A percentile compares a stretch with the other conserved stretches of the same genome.
phyloP scores from a whole-genome alignment of 2,797 vertebrate species.

The Chelon auratus region DNA sequence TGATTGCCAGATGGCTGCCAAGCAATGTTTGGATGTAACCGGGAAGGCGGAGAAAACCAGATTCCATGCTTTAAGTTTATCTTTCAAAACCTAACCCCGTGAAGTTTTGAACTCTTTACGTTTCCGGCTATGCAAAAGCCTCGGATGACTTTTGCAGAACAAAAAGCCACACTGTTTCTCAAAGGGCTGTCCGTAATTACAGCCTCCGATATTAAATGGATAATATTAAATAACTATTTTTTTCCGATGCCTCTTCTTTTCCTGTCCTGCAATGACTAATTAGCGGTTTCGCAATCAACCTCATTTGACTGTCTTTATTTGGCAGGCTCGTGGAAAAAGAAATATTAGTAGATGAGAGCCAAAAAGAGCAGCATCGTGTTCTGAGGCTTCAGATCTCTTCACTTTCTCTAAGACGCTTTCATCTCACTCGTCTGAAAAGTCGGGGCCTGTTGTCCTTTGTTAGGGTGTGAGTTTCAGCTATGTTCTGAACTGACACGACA shows the following conservation, averaged over 20 bases:
- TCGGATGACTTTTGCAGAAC: constrained; percentile 20
- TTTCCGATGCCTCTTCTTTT: neutral
- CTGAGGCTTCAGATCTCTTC: constrained; percentile 57
- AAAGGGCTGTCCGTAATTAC: neutral
- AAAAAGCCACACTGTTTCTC: constrained; percentile 13
- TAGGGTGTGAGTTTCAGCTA: constrained; percentile 76
- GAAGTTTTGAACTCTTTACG: constrained; percentile 40
- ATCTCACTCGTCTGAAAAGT: constrained; percentile 65
- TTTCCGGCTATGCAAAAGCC: constrained; percentile 1
- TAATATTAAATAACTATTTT: neutral
- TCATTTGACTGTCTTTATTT: constrained; percentile 36
- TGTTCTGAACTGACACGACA: constrained; percentile 72
- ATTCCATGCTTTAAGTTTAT: constrained; percentile 67
- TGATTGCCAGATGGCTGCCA: constrained; percentile 81
- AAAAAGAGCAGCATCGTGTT: constrained; percentile 58
- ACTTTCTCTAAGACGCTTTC: constrained; percentile 73
- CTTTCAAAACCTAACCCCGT: constrained; percentile 57
- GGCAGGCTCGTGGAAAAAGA: constrained; percentile 45
- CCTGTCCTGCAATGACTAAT: constrained; percentile 32
- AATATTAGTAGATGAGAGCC: constrained; percentile 52
- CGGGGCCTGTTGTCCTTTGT: constrained; percentile 73
- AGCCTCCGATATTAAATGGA: constrained; percentile 3
- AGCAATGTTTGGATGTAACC: constrained; percentile 73
- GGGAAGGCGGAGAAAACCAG: constrained; percentile 53
- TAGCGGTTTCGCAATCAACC: constrained; percentile 50